Base-by-base conservation (phyloP, 2,113 vertebrate genomes). In the Perca flavescens region DNA sequence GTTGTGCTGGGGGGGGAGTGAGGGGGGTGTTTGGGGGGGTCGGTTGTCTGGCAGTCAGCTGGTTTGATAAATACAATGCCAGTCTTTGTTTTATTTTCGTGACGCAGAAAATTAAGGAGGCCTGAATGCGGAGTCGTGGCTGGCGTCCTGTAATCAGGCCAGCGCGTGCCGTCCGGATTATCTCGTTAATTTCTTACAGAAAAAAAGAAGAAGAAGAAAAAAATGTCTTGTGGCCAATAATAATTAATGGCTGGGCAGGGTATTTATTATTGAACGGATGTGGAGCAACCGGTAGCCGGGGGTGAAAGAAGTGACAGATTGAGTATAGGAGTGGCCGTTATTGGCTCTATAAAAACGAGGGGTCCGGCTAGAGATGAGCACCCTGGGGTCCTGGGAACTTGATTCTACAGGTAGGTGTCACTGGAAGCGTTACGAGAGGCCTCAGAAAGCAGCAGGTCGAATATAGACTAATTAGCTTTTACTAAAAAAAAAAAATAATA, bases 151-250 rank as follows among this genome's bases (percentile, higher is more conserved):
- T 98, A 98, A 99, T 98, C 97, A 98, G 95, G 95, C 95, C 93
- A 96, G 94, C 97, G 97, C 97, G 97, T 97, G 97, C 97, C 96
- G 94, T 95, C 91, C 96, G 97, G 97, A 99, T 99, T 98, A 99
- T 96, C 97, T 97, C 96, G 95, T 97, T 98, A 97, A 97, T 98
- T 98, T 98, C 96, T 97, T 77, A 88, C 83, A 84, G 85, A 88
- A 86, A 73, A 73, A 61, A 83, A 83, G 14, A 96, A 34, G 34
- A 22, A 21, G n/a, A 46, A 96, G 95, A 95, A 85, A 88, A 80
- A 79, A 82, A 66, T 31, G 96, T 96, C 95, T 95, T 95, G 96
- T 94, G 80, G 90, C 90, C 92, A 89, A 97, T 97, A 96, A 97
- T 97, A 97, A 98, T 99, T 97, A 97, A 97, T 96, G 93, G 93